These are phyloP conservation scores for Sebastes taczanowskii DNA, from an alignment of 2,797 vertebrate species.

Conservation along the genomic window DNA sequence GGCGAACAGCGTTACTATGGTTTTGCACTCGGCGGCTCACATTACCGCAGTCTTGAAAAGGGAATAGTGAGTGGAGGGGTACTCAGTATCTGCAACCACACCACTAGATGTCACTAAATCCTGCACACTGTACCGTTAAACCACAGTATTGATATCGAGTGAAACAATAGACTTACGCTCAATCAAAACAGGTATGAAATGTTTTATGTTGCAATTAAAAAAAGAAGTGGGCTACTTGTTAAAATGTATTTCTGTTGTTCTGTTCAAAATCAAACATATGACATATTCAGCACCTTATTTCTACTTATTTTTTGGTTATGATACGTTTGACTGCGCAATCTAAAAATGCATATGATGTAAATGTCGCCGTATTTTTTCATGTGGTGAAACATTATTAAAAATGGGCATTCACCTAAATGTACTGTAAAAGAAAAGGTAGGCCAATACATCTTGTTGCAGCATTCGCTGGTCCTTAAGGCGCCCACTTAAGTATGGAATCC, in stretches of 20 bases:
- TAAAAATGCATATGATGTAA: not conserved
- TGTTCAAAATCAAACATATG: not conserved
- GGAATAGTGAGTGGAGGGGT: no score
- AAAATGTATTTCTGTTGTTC: not conserved
- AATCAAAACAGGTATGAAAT: not conserved
- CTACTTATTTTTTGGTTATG: not conserved
- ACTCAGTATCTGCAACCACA: no score
- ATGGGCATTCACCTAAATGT: not conserved
- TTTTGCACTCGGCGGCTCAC: no score
- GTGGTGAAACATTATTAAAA: not conserved
- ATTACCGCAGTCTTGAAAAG: no score
- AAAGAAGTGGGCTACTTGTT: not conserved
- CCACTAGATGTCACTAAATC: no score
- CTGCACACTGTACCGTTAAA: no score
- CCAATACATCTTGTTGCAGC: not conserved
- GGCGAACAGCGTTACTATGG: no score
- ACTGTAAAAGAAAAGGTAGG: not conserved
- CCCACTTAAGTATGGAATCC: not conserved
- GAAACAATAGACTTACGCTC: not conserved
- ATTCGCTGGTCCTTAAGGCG: not conserved
- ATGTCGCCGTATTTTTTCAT: not conserved
- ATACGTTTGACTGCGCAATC: not conserved
- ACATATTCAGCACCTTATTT: not conserved
- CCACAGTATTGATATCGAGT: not conserved
- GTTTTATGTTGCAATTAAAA: not conserved